Conservation (phyloP, 2,113 vertebrate genomes). For the Pycnonotus jocosus region DNA sequence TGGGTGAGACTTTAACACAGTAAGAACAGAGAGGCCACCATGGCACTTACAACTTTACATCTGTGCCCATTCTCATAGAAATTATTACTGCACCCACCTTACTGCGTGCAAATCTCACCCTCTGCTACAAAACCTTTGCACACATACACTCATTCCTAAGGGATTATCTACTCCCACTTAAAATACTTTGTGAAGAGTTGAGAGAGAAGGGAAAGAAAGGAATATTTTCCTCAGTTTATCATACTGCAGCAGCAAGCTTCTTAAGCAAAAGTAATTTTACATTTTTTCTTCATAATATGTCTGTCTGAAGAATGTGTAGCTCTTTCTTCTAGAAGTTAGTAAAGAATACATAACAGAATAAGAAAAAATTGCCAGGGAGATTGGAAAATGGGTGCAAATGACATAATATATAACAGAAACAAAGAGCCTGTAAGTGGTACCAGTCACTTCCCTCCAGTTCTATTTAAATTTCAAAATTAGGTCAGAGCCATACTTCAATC, state of each 20-base stretch:
- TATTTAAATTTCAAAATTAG: not conserved
- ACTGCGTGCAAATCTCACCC: not conserved
- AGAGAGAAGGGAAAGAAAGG: not conserved
- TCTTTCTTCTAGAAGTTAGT: not conserved
- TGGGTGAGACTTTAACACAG: not conserved
- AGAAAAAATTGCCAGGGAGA: not conserved
- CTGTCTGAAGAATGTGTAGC: not conserved
- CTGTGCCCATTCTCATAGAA: not conserved
- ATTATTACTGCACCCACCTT: not conserved
- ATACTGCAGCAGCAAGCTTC: not conserved
- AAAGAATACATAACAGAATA: not conserved
- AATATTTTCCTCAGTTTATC: not conserved
- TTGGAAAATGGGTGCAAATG: not conserved
- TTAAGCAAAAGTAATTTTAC: not conserved
- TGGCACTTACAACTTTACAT: not conserved
- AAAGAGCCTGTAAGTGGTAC: not conserved
- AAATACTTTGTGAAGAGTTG: not conserved
- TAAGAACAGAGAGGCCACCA: not conserved
- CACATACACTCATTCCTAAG: not conserved
- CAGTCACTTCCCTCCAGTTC: not conserved
- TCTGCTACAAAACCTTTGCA: not conserved
- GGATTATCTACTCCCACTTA: not conserved
- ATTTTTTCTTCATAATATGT: not conserved
- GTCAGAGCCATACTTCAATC: not conserved
- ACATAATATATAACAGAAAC: not conserved